Evolutionary conservation across 2,113 vertebrate genomes (phyloP).

Genomic region (Cardinalis cardinalis): DNA sequence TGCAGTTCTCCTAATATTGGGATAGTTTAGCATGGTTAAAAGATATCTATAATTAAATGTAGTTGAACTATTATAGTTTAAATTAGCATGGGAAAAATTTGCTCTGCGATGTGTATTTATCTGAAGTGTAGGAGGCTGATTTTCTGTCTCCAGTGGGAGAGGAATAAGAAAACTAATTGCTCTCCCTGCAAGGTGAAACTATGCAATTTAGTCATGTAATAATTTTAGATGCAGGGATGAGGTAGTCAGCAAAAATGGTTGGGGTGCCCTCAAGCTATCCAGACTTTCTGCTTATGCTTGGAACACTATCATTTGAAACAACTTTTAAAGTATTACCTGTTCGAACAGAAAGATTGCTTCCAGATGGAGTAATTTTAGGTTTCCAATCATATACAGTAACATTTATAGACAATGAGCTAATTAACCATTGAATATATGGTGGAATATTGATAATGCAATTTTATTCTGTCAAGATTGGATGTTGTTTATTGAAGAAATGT

Average conservation of each 20-base stretch:
- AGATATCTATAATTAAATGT: not conserved
- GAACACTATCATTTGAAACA: not conserved
- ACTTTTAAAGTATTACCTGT: not conserved
- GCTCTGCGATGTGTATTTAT: not conserved
- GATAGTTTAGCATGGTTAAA: not conserved
- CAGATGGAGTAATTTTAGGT: not conserved
- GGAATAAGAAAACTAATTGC: not conserved
- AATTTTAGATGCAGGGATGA: constrained; percentile 35
- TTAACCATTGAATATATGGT: not conserved
- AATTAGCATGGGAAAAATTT: not conserved
- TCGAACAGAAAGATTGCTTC: not conserved
- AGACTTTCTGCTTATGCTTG: constrained; percentile 1
- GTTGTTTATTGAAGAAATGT: not conserved
- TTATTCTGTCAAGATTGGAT: not conserved
- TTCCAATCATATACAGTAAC: not conserved
- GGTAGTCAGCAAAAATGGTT: constrained; percentile 42
- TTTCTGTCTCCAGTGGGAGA: constrained; percentile 3
- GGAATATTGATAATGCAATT: not conserved
- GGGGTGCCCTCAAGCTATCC: constrained; percentile 36
- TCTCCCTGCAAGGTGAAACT: constrained; percentile 52
- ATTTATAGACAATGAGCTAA: not conserved
- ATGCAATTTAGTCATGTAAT: constrained; percentile 28
- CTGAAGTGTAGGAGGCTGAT: constrained; percentile 20
- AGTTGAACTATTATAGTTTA: not conserved
- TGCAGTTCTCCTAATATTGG: not conserved